A percentile compares a stretch with the other conserved stretches of the same genome.
These are phyloP conservation scores for Trichogramma evanescens DNA, from an alignment of 2,888 invertebrate species.

Conservation along the genomic window DNA sequence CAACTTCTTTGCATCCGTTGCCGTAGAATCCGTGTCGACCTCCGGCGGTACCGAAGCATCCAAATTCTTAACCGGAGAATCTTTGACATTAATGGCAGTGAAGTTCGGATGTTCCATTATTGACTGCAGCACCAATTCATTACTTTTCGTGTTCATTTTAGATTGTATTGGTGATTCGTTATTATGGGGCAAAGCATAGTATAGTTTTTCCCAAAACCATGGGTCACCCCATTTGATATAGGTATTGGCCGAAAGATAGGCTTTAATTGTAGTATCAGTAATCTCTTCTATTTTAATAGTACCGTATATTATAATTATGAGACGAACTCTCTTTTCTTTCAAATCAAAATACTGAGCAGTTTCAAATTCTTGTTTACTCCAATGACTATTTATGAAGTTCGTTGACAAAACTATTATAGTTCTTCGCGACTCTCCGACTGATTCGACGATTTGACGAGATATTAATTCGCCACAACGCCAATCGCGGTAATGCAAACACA, in stretches of 20 bases:
- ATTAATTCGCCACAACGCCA: conserved; percentile 68
- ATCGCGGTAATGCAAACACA: conserved; percentile 68
- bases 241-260: conserved; percentile 68
- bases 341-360: conserved; percentile 57
- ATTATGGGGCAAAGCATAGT: conserved; percentile 63
- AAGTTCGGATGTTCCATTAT: too few species aligned
- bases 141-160: too few species aligned
- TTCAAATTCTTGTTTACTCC: conserved; percentile 70
- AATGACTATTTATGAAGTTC: conserved; percentile 66
- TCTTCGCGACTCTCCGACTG: conserved; percentile 63
- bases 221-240: conserved; percentile 77
- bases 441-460: conserved; percentile 59
- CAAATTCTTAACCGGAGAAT: too few species aligned
- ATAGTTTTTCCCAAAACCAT: conserved; percentile 74
- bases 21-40: too few species aligned
- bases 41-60: too few species aligned
- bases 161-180: neutral
- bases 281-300: conserved; percentile 57
- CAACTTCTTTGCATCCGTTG: too few species aligned
- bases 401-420: conserved; percentile 65
- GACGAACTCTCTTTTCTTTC: conserved; percentile 60
- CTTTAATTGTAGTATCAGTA: conserved; percentile 62
- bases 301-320: conserved; percentile 67
- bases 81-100: too few species aligned
- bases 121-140: too few species aligned